Evolutionary conservation across 2,888 invertebrate species (phyloP).

Genomic region (Apeira syringaria): DNA sequence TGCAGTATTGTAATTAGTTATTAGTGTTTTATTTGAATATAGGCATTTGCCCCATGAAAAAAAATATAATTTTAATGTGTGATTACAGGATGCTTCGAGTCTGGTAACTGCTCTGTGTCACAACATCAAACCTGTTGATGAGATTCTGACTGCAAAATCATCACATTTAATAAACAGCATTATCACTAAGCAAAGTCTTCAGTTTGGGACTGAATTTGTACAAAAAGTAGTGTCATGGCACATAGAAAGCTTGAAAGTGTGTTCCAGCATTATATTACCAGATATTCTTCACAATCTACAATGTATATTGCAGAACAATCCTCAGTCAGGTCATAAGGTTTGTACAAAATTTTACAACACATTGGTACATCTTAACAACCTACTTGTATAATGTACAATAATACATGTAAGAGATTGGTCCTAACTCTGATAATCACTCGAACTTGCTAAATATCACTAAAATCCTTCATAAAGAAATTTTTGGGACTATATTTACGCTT

Average conservation of each 20-base stretch:
- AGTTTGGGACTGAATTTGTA: constrained; percentile 54
- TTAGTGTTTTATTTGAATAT: no score
- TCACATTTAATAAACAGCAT: constrained; percentile 83
- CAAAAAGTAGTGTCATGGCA: constrained; percentile 69
- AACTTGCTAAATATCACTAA: no score
- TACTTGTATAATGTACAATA: no score
- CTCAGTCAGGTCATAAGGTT: constrained; percentile 56
- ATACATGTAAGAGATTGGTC: no score
- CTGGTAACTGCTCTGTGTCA: constrained; percentile 59
- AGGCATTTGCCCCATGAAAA: no score
- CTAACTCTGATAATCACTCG: no score
- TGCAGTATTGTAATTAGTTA: no score
- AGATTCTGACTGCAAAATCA: constrained; percentile 80
- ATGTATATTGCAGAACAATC: constrained; percentile 57
- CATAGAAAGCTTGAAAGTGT: constrained; percentile 63
- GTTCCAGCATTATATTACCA: constrained; percentile 65
- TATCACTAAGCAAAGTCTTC: constrained; percentile 79
- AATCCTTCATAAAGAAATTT: no score
- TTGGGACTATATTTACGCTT: no score
- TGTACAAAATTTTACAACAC: constrained; percentile 15
- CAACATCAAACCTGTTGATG: constrained; percentile 73
- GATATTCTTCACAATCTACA: constrained; percentile 72
- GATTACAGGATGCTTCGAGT: constrained; percentile 64
- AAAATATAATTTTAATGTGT: no score
- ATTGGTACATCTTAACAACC: no score